Evolutionary conservation across 2,888 invertebrate genomes (phyloP).

Genomic region (Dasysyrphus tricinctus): DNA sequence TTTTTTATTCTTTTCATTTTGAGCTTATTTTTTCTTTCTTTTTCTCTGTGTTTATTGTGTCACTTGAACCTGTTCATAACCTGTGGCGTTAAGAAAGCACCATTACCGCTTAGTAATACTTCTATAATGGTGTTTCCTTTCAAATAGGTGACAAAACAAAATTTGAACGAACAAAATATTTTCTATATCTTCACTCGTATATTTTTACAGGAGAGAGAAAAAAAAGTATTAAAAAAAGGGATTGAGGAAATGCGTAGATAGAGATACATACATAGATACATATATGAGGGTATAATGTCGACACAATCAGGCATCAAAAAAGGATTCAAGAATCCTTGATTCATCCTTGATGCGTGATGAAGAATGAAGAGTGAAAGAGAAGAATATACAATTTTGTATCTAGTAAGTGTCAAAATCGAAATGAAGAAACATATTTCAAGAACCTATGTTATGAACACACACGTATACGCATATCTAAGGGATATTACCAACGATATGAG

Average conservation of each 20-base stretch:
- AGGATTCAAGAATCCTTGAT: conserved; percentile 23
- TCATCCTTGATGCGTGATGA: neutral
- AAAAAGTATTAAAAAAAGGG: conserved; percentile 56
- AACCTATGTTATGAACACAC: conserved; percentile 21
- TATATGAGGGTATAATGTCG: conserved; percentile 60
- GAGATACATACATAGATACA: neutral
- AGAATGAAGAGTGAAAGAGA: neutral
- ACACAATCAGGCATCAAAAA: conserved; percentile 57
- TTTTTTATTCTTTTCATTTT: neutral
- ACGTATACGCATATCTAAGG: neutral
- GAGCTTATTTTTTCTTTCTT: conserved; percentile 8
- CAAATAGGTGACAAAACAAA: conserved; percentile 70
- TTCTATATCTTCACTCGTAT: neutral
- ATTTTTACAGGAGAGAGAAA: neutral
- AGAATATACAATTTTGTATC: conserved; percentile 8
- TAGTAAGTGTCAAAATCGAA: conserved; percentile 51
- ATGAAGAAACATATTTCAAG: conserved; percentile 63
- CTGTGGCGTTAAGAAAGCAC: conserved; percentile 65
- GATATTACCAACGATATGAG: neutral
- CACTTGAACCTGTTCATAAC: conserved; percentile 74
- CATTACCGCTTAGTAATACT: conserved; percentile 73
- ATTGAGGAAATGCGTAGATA: conserved; percentile 58
- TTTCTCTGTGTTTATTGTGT: conserved; percentile 57
- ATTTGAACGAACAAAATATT: conserved; percentile 29
- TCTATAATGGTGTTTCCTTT: conserved; percentile 71